Percentiles rank a stretch among this genome's conserved stretches.
Conservation (phyloP, 2,797 vertebrate genomes). For the Squalus acanthias region DNA sequence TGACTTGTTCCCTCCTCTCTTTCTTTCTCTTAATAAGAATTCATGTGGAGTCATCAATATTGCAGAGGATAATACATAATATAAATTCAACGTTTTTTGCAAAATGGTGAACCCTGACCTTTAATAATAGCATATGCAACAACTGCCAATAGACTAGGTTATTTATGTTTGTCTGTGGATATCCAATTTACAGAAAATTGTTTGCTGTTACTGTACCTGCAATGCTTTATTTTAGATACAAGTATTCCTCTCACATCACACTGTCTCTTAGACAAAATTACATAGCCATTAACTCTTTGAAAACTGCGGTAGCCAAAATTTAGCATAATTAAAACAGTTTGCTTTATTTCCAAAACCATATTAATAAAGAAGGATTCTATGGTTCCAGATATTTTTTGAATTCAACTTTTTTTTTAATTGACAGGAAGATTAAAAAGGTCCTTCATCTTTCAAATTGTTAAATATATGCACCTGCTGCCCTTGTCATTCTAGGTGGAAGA, state of each 20-base stretch:
- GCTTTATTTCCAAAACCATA: not conserved
- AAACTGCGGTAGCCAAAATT: not conserved
- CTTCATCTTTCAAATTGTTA: not conserved
- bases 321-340: not conserved
- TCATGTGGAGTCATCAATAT: not conserved
- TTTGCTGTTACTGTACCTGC: not conserved
- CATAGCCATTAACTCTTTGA: not conserved
- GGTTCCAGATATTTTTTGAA: not conserved
- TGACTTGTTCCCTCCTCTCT: not conserved
- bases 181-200: constrained; percentile 26
- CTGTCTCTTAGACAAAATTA: not conserved
- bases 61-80: not conserved
- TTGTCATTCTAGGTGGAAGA: no score
- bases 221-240: constrained; percentile 17
- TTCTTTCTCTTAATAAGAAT: not conserved
- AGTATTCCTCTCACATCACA: not conserved
- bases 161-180: constrained; percentile 8
- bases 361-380: not conserved
- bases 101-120: not conserved
- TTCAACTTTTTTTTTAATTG: not conserved
- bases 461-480: not conserved
- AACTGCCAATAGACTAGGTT: not conserved
- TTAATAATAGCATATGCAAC: not conserved
- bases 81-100: constrained; percentile 11
- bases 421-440: not conserved